Evolutionary conservation across 1,140 invertebrate genomes (phyloP).

Genomic region (Medauroidea extradentata): DNA sequence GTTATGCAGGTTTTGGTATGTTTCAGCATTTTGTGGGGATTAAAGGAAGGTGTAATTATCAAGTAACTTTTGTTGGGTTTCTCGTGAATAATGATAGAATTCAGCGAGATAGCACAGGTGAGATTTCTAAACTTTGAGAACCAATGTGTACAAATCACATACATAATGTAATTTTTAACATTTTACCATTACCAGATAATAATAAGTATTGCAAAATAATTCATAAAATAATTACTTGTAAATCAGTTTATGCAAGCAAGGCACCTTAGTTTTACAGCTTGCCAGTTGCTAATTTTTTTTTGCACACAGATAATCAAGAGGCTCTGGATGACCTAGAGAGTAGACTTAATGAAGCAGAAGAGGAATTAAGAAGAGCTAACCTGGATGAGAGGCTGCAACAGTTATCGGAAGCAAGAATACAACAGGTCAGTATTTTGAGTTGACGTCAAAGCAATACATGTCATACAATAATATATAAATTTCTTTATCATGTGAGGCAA

Average conservation of each 20-base stretch:
- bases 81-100: too few species aligned
- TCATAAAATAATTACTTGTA: not conserved
- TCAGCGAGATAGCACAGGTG: too few species aligned
- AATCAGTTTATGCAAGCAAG: not conserved
- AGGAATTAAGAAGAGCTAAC: conserved; percentile 65
- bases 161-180: too few species aligned
- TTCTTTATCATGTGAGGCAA: too few species aligned
- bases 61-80: too few species aligned
- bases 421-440: conserved; percentile 28
- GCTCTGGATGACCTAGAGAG: conserved; percentile 68
- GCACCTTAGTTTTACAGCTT: not conserved
- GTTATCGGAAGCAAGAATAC: conserved; percentile 62
- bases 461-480: too few species aligned
- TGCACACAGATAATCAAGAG: conserved; percentile 51
- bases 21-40: too few species aligned
- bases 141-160: too few species aligned
- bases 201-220: not conserved
- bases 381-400: conserved; percentile 69
- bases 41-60: too few species aligned
- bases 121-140: too few species aligned
- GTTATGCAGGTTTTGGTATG: too few species aligned
- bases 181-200: not conserved
- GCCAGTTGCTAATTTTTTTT: conserved; percentile 22
- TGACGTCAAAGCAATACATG: too few species aligned
- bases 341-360: conserved; percentile 67